Conservation (phyloP, 1,140 invertebrate genomes). For the Heliconius hermathena region DNA sequence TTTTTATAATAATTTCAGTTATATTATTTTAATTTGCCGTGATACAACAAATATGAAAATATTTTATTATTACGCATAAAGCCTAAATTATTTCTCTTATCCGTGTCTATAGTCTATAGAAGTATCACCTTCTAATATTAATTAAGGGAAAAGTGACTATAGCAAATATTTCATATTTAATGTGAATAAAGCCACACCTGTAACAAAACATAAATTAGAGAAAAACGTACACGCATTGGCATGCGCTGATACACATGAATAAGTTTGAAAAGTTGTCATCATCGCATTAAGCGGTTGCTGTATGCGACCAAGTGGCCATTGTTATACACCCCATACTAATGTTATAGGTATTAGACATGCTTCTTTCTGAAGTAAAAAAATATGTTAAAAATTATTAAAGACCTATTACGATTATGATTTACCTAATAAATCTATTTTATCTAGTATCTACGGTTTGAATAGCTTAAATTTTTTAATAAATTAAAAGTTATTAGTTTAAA, state of each 20-base stretch:
- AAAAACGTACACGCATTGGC: constrained; percentile 67
- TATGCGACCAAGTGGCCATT: constrained; percentile 21
- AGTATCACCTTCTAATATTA: background rate
- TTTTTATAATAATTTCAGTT: background rate
- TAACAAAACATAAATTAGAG: constrained; percentile 50
- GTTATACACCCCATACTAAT: constrained; percentile 19
- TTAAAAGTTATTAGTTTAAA: too few relatives aligned
- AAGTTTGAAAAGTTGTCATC: constrained; percentile 72
- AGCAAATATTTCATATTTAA: background rate
- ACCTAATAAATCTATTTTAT: too few relatives aligned
- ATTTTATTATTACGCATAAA: background rate
- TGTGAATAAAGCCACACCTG: constrained; percentile 23
- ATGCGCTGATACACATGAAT: constrained; percentile 66
- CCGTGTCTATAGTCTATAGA: too few relatives aligned
- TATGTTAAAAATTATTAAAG: too few relatives aligned
- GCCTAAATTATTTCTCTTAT: too few relatives aligned
- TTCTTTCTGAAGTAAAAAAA: too few relatives aligned
- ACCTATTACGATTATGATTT: too few relatives aligned
- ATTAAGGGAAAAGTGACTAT: background rate
- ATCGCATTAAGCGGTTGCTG: constrained; percentile 23
- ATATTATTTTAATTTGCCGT: background rate
- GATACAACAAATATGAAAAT: background rate
- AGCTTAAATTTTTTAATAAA: too few relatives aligned
- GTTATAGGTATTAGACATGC: background rate
- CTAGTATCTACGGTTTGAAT: too few relatives aligned